Conservation (phyloP, 2,797 vertebrate genomes). For the Anomalospiza imberbis region DNA sequence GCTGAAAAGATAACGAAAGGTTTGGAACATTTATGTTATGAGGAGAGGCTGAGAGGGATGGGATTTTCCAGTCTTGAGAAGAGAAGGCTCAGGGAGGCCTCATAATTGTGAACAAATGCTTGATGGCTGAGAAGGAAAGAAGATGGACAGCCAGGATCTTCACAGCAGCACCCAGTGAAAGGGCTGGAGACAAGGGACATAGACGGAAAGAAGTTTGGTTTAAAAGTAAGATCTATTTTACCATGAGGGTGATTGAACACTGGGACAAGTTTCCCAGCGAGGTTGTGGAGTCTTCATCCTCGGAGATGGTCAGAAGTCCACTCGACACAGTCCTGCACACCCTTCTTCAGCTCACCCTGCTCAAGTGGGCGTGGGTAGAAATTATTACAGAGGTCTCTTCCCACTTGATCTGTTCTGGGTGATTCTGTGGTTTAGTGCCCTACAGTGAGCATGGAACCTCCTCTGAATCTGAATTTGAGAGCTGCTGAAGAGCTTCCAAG, state of each 20-base stretch:
- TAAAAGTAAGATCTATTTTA: not conserved
- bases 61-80: not conserved
- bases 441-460: not conserved
- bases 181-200: not conserved
- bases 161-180: not conserved
- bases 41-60: not conserved
- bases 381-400: not conserved
- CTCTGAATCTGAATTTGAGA: not conserved
- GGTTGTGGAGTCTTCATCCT: not conserved
- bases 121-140: not conserved
- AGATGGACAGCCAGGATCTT: not conserved
- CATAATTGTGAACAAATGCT: not conserved
- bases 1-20: not conserved
- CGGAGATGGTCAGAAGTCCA: fast-evolving
- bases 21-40: not conserved
- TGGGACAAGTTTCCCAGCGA: not conserved
- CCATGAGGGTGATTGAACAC: not conserved
- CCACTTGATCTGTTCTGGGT: not conserved
- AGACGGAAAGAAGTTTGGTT: not conserved
- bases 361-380: fast-evolving
- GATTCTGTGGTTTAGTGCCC: not conserved
- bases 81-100: not conserved
- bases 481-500: not conserved
- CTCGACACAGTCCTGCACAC: not conserved
- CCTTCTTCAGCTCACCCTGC: not conserved